Percentiles rank a stretch among this genome's conserved stretches.
Conservation (phyloP, 2,888 invertebrate genomes). For the Drosophila cognata region DNA sequence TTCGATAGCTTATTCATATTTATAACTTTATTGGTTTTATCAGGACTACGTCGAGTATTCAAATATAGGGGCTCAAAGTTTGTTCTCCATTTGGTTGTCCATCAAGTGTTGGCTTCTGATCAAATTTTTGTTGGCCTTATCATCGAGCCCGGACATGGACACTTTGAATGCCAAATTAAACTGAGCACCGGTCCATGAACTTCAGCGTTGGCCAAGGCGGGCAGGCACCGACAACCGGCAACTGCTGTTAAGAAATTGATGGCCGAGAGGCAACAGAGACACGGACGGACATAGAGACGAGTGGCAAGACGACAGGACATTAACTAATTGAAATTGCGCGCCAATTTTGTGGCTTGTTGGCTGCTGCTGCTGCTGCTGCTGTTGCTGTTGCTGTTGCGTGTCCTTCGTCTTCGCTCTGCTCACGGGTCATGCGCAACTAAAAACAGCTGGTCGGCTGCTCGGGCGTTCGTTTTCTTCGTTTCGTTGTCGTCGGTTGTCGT, state of each 20-base stretch:
- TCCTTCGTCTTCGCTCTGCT: constrained; percentile 34
- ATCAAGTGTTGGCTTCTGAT: constrained; percentile 60
- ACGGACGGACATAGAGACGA: background rate
- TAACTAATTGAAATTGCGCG: constrained; percentile 81
- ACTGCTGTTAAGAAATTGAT: constrained; percentile 61
- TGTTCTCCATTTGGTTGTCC: background rate
- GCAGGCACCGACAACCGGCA: constrained; percentile 10
- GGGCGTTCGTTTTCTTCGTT: constrained; percentile 6
- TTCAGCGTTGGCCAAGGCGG: constrained; percentile 28
- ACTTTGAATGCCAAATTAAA: constrained; percentile 74
- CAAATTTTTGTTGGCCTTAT: constrained; percentile 46
- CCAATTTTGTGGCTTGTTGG: constrained; percentile 79
- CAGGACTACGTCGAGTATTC: background rate
- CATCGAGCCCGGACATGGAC: constrained; percentile 57
- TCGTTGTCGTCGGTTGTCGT: constrained; percentile 9
- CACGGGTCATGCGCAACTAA: constrained; percentile 59
- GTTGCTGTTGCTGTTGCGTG: constrained; percentile 1
- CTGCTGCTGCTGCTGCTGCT: constrained; percentile 10
- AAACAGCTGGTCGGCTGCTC: constrained; percentile 39
- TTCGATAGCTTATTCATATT: background rate
- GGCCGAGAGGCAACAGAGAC: constrained; percentile 19
- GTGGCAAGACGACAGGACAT: constrained; percentile 60
- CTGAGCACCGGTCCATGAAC: constrained; percentile 59
- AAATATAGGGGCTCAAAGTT: background rate
- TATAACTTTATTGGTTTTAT: background rate